Percentiles rank a stretch among this genome's conserved stretches.
Conservation (phyloP, 2,888 invertebrate species). For the Lithodes maja region DNA sequence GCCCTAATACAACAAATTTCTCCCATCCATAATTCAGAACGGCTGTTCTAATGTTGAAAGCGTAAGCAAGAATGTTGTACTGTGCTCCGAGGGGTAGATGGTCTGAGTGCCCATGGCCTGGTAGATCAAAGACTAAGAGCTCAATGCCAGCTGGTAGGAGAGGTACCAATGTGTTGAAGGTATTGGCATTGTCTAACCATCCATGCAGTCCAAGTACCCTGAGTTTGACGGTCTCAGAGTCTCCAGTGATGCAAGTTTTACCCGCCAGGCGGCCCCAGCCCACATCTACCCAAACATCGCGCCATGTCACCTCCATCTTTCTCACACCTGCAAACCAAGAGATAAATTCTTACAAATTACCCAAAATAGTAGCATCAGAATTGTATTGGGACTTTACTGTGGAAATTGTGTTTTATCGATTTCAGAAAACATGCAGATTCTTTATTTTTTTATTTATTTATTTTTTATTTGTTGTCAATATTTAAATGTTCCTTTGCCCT, state of each 20-base stretch:
- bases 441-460: too few relatives aligned
- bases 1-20: constrained; percentile 70
- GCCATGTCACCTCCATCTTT: constrained; percentile 32
- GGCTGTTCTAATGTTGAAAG: constrained; percentile 32
- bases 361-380: too few relatives aligned
- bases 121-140: constrained; percentile 54
- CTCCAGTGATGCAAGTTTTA: constrained; percentile 35
- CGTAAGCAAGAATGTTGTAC: constrained; percentile 43
- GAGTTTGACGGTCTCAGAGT: not conserved
- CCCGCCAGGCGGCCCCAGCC: constrained; percentile 52
- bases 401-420: too few relatives aligned
- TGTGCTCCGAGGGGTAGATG: constrained; percentile 53
- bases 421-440: too few relatives aligned
- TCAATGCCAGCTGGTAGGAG: constrained; percentile 36
- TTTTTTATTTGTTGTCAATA: too few relatives aligned
- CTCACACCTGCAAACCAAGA: too few relatives aligned
- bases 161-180: constrained; percentile 58
- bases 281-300: constrained; percentile 31
- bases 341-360: too few relatives aligned
- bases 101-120: constrained; percentile 63
- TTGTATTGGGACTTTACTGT: too few relatives aligned
- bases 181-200: constrained; percentile 65
- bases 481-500: too few relatives aligned
- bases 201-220: constrained; percentile 56
- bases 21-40: constrained; percentile 71